Conservation (phyloP, 2,797 vertebrate genomes). For the Poeciliopsis turneri region DNA sequence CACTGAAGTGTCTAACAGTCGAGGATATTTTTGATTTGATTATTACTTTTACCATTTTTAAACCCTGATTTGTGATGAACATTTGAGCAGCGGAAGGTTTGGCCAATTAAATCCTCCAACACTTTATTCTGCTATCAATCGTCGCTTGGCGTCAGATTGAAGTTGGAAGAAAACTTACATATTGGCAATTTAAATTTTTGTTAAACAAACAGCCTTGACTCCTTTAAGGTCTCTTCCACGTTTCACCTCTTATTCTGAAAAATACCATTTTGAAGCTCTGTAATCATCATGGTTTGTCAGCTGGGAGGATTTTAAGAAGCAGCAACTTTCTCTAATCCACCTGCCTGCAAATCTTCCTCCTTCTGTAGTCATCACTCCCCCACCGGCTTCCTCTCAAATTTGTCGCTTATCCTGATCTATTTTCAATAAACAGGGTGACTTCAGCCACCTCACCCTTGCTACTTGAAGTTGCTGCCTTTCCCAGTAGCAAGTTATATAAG, state of each 20-base stretch:
- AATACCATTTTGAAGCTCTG: background rate
- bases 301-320: background rate
- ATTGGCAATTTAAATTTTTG: no score
- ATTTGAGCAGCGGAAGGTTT: no score
- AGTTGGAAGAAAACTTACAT: no score
- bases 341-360: background rate
- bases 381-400: background rate
- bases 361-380: background rate
- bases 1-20: no score
- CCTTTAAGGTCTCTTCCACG: background rate
- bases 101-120: no score
- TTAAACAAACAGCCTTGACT: background rate
- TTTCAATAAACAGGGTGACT: background rate
- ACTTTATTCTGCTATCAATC: no score
- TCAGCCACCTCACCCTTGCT: background rate
- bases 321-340: slow-evolving; percentile 1
- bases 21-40: no score
- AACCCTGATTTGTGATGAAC: no score
- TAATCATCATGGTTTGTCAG: background rate
- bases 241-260: background rate
- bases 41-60: no score
- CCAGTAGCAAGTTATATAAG: background rate
- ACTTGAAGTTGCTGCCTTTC: background rate
- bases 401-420: background rate
- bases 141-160: no score